These are phyloP conservation scores for Drosophila tropicalis DNA, from an alignment of 1,140 invertebrate genomes.

Conservation along the genomic window DNA sequence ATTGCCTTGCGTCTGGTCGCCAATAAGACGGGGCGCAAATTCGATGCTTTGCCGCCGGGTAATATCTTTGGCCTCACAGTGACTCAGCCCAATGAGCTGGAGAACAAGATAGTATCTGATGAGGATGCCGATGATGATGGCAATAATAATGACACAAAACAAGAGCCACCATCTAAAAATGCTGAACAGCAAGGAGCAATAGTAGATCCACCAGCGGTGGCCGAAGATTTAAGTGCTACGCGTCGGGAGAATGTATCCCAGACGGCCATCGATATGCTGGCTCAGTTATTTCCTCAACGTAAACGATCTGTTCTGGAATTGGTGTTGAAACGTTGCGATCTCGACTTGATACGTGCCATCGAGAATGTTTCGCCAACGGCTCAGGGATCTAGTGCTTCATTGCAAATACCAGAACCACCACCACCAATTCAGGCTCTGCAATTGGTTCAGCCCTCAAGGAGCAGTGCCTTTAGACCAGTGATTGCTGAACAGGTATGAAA, in stretches of 20 bases:
- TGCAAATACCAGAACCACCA: conserved; percentile 6
- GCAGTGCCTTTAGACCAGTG: conserved; percentile 72
- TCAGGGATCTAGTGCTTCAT: not conserved
- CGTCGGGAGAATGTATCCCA: conserved; percentile 84
- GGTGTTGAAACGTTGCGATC: conserved; percentile 92
- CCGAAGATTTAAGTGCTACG: conserved; percentile 61
- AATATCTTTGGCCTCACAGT: conserved; percentile 94
- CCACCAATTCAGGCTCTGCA: conserved; percentile 32
- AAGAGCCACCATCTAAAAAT: not conserved
- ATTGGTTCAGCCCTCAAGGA: conserved; percentile 47
- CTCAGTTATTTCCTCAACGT: conserved; percentile 92
- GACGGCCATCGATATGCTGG: conserved; percentile 91
- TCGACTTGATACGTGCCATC: conserved; percentile 89
- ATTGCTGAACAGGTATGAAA: conserved; percentile 71
- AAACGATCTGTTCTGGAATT: conserved; percentile 94
- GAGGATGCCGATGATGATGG: not conserved
- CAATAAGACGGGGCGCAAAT: conserved; percentile 91
- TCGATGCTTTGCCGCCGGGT: conserved; percentile 93
- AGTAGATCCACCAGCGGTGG: conserved; percentile 40
- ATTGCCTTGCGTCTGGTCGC: conserved; percentile 96
- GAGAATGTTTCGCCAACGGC: conserved; percentile 71
- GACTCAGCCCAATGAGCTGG: conserved; percentile 85
- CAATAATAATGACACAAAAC: not conserved
- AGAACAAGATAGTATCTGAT: not conserved
- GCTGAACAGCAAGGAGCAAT: not conserved